phyloP scores from a whole-genome alignment of 2,797 vertebrate species.

The Pipistrellus pygmaeus region DNA sequence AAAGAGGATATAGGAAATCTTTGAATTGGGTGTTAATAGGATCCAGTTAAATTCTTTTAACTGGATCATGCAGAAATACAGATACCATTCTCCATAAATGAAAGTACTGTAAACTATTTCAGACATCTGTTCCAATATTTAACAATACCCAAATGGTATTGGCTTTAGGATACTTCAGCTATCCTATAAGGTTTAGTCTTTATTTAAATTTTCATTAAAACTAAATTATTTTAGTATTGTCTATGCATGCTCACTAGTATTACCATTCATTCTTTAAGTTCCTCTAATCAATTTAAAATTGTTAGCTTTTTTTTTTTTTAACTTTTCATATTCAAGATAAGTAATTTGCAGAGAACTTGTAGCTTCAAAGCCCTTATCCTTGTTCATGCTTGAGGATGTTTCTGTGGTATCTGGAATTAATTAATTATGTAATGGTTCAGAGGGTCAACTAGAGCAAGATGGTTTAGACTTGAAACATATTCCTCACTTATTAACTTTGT shows the following conservation, averaged over 20 bases:
- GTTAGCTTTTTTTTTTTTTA: background rate
- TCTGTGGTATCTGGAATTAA: background rate
- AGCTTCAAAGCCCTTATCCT: background rate
- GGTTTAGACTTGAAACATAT: background rate
- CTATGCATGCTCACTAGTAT: background rate
- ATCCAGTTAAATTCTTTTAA: background rate
- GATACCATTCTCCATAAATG: background rate
- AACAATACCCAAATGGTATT: background rate
- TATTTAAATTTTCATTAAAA: background rate
- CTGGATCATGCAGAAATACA: no score
- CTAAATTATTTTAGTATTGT: background rate
- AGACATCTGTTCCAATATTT: background rate
- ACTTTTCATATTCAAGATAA: slow-evolving; percentile 6
- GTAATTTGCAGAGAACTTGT: background rate
- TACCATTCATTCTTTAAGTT: background rate
- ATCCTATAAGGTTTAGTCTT: background rate
- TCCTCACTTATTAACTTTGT: background rate
- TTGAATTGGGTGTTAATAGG: background rate
- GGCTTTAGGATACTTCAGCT: background rate
- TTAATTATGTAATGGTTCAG: background rate
- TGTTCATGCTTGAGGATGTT: background rate
- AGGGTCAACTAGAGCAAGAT: background rate
- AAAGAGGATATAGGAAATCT: background rate
- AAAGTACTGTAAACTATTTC: background rate
- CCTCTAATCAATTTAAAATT: background rate